Evolutionary conservation across 2,113 vertebrate genomes (phyloP).

Genomic region (Pseudopodoces humilis): DNA sequence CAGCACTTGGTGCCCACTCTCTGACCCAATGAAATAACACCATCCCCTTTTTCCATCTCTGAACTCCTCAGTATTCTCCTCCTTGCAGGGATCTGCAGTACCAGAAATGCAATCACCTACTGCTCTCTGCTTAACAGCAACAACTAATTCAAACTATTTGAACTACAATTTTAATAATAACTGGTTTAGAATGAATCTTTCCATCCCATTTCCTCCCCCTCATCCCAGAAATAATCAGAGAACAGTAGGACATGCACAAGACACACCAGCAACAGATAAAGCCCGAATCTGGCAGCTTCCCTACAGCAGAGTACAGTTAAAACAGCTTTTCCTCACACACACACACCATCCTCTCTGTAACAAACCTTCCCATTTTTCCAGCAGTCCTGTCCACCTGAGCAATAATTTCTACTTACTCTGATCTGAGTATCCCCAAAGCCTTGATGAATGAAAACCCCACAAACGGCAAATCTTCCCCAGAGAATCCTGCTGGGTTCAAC

Average conservation of each 20-base stretch:
- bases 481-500: slow-evolving; percentile 84
- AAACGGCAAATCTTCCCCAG: slow-evolving; percentile 83
- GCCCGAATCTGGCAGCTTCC: slow-evolving; percentile 42
- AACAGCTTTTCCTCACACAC: neutral
- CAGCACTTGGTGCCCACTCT: slow-evolving; percentile 11
- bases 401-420: slow-evolving; percentile 86
- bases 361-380: slow-evolving; percentile 22
- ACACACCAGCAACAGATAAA: slow-evolving; percentile 66
- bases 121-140: slow-evolving; percentile 30
- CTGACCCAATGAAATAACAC: slow-evolving; percentile 33
- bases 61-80: slow-evolving; percentile 39
- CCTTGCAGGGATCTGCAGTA: slow-evolving; percentile 22
- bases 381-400: slow-evolving; percentile 16
- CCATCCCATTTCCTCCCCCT: neutral
- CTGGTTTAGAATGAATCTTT: neutral
- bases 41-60: neutral
- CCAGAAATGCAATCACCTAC: slow-evolving; percentile 9
- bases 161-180: slow-evolving; percentile 17
- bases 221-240: neutral
- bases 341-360: neutral
- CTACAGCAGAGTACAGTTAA: slow-evolving; percentile 41
- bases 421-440: slow-evolving; percentile 78
- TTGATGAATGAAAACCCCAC: slow-evolving; percentile 89
- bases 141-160: slow-evolving; percentile 68
- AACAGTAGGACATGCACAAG: neutral